Evolutionary conservation across 1,140 invertebrate species (phyloP), one percentile per base, ranked within the genome.

Genomic region (Ceratina australensis): DNA sequence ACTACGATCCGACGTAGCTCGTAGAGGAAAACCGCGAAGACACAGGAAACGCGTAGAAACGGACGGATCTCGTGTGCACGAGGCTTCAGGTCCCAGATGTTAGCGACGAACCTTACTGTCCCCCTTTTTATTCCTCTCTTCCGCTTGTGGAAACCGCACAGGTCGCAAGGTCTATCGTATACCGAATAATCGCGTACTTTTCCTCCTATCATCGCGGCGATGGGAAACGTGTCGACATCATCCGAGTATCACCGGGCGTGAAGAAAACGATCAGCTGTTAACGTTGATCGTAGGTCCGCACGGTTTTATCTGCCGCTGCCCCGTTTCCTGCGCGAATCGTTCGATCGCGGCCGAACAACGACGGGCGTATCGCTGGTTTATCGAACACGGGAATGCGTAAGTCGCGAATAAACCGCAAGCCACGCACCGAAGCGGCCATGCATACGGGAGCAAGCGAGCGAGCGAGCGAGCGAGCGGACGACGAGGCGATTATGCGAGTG

Each of bases 81-180:
- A 79, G 61, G 76, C 80, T 82, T 82, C 82, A 79, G 61, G 60
- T 54, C 60, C 82, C 77, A 83, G 81, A 83, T 83, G 82, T 76
- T 66, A 67, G 42, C 49, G 76, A 82, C 64, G 64, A 61, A 79
- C 42, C 76, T 78, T 26, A 49, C 50, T 65, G 76, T 65, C 52
- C 59, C 68, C 63, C 74, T 64, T 72, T 81, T 68, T 74, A 42
- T 73, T 47, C 42, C 50, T 49, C 72, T 42, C 76, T 74, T 75
- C 69, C 75, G 75, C 60, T 82, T 54, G 71, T 52, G 57, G 65
- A 79, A 72, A 77, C 72, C 24, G 78, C 49, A 65, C 57, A 69
- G 56, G 65, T 76, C 81, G 68, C 28, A 50, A 68, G 50, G 54
- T 69, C 64, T 69, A 64, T 79, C 72, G 64, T 20, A 7, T 59